phyloP scores from a whole-genome alignment of 2,797 vertebrate genomes.

The Pyrocephalus nanus region DNA sequence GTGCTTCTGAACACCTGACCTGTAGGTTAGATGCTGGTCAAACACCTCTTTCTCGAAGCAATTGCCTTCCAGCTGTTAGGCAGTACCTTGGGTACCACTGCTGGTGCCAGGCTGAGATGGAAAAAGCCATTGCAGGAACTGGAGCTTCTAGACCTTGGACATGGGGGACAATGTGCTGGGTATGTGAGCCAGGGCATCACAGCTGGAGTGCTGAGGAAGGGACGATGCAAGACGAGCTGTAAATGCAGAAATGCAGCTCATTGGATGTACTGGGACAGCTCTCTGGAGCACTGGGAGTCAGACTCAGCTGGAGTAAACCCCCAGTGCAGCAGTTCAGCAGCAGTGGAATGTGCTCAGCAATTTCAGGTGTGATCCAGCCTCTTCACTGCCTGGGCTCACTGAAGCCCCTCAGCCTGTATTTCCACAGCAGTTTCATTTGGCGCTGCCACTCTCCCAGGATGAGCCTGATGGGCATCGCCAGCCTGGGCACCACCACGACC shows the following conservation, averaged over 20 bases:
- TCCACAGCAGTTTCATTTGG: background rate
- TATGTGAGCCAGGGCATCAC: background rate
- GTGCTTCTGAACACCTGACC: background rate
- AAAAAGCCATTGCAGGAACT: background rate
- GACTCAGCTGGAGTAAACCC: fast-evolving
- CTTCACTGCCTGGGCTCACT: background rate
- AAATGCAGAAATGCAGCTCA: background rate
- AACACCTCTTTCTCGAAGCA: background rate
- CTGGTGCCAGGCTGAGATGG: background rate
- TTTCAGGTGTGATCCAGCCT: background rate
- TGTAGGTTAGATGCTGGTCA: background rate
- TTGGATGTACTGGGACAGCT: fast-evolving
- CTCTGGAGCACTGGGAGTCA: background rate
- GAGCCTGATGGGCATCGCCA: background rate
- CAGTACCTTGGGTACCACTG: fast-evolving
- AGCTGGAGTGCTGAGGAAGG: fast-evolving
- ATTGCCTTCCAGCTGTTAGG: too few species aligned
- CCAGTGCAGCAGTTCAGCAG: background rate
- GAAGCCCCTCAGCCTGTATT: background rate
- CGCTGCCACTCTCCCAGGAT: background rate
- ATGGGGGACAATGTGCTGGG: fast-evolving
- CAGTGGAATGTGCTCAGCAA: fast-evolving
- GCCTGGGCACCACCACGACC: fast-evolving
- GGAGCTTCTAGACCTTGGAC: background rate
- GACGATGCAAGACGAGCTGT: fast-evolving